These are phyloP conservation scores for Phortica magna DNA, from an alignment of 2,888 invertebrate species.

Conservation along the genomic window DNA sequence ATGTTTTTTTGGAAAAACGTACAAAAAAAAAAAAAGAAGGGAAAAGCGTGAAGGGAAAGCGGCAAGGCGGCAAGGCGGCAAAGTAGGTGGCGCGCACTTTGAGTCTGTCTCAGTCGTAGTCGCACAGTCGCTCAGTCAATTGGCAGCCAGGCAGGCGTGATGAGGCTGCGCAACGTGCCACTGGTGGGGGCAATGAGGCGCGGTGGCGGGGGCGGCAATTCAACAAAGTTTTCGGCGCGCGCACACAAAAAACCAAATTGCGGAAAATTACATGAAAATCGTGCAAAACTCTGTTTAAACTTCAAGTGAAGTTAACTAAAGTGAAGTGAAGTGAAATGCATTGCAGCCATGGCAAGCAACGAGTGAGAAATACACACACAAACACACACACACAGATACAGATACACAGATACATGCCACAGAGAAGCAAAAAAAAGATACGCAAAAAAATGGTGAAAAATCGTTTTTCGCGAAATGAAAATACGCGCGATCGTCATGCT, in stretches of 20 bases:
- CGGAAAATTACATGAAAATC: conserved; percentile 76
- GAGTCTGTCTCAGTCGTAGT: too few relatives aligned
- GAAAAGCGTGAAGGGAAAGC: too few relatives aligned
- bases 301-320: conserved; percentile 60
- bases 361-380: background rate
- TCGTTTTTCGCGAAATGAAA: conserved; percentile 16
- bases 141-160: conserved; percentile 10
- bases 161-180: background rate
- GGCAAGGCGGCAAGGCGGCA: background rate
- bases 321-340: too few relatives aligned
- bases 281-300: conserved; percentile 70
- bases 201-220: background rate
- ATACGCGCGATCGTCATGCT: conserved; percentile 1
- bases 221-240: background rate
- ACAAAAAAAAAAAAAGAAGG: too few relatives aligned
- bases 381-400: too few relatives aligned
- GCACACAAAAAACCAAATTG: conserved; percentile 49
- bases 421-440: conserved; percentile 13
- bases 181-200: background rate
- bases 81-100: conserved; percentile 26
- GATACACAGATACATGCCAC: too few relatives aligned
- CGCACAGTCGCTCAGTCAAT: too few relatives aligned
- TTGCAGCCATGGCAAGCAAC: background rate
- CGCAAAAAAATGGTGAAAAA: conserved; percentile 18
- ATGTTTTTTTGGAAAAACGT: background rate